A percentile compares a stretch with the other conserved stretches of the same genome.
phyloP scores from a whole-genome alignment of 2,797 vertebrate genomes.

The Ptychadena robeensis region DNA sequence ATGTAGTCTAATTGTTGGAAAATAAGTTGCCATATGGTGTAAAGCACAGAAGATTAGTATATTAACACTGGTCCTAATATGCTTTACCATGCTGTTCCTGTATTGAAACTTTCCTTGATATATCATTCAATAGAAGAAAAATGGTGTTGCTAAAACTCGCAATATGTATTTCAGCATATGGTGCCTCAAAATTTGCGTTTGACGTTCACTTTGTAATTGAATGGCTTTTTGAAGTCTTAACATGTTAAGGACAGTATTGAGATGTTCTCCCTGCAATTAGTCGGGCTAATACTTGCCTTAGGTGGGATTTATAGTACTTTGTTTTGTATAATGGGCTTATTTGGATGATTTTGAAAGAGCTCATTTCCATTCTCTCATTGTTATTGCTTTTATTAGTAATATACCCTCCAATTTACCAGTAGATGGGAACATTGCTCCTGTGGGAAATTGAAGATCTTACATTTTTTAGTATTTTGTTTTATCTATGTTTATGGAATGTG shows the following conservation, averaged over 20 bases:
- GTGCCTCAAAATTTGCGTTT: slow-evolving; percentile 42
- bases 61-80: slow-evolving; percentile 77
- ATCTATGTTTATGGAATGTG: slow-evolving; percentile 34
- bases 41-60: slow-evolving; percentile 77
- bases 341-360: not conserved
- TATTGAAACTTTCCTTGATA: slow-evolving; percentile 69
- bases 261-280: slow-evolving; percentile 37
- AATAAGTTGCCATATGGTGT: slow-evolving; percentile 77
- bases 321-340: slow-evolving; percentile 24
- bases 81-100: slow-evolving; percentile 71
- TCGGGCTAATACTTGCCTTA: not conserved
- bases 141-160: slow-evolving; percentile 67
- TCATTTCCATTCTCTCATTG: slow-evolving; percentile 44
- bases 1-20: slow-evolving; percentile 73
- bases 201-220: slow-evolving; percentile 45
- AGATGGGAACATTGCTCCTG: slow-evolving; percentile 56
- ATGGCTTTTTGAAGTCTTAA: slow-evolving; percentile 39
- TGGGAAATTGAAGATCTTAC: slow-evolving; percentile 35
- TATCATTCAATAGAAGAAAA: slow-evolving; percentile 70
- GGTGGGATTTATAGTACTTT: slow-evolving; percentile 32
- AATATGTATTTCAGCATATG: slow-evolving; percentile 70
- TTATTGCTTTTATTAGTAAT: slow-evolving; percentile 41
- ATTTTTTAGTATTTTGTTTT: slow-evolving; percentile 46
- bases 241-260: slow-evolving; percentile 30
- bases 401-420: slow-evolving; percentile 24